Base-by-base conservation (phyloP, 2,888 invertebrate species). In the Nomada ferruginata region DNA sequence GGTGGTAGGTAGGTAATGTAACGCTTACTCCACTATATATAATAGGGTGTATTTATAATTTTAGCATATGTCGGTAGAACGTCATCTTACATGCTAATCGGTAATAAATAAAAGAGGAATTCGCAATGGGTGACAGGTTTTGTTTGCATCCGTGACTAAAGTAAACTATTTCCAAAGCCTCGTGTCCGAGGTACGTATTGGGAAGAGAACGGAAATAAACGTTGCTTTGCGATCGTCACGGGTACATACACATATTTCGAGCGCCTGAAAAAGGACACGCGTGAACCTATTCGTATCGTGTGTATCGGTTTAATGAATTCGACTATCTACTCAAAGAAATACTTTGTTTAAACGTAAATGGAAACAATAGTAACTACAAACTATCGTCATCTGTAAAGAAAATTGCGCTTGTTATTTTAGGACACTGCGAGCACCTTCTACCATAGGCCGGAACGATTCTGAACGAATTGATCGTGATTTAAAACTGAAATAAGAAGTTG, bases 1-100 rank as follows among this genome's bases (percentile, higher is more conserved):
- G 76, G 76, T 82, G 83, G 86, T 85, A 85, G 79, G 85, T 86
- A 86, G 87, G 87, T 87, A 87, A 92, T 91, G 90, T 91, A 90
- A 90, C 91, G 92, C 91, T 92, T 92, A 93, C 90, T 92, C 91
- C 90, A 91, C 92, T 92, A 92, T 92, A 92, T 93, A 92, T 93
- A 93, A 92, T 93, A 93, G 89, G 91, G 91, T 93, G 93, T 93
- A 93, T 93, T 92, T 93, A 93, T 93, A 93, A 91, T 91, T 92
- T 91, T 93, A 93, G 92, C 91, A 92, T 93, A 93, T 90, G 92
- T 93, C 91, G 90, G 92, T 93, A 92, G 91, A 93, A 93, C 92
- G 91, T 93, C 92, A 92, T 92, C 92, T 93, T 93, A 93, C 92
- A 89, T 92, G 90, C 93, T 93, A 93, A 90, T 91, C 90, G 91